Base-by-base conservation (phyloP, 2,888 invertebrate genomes). In the Chloromyia formosa region DNA sequence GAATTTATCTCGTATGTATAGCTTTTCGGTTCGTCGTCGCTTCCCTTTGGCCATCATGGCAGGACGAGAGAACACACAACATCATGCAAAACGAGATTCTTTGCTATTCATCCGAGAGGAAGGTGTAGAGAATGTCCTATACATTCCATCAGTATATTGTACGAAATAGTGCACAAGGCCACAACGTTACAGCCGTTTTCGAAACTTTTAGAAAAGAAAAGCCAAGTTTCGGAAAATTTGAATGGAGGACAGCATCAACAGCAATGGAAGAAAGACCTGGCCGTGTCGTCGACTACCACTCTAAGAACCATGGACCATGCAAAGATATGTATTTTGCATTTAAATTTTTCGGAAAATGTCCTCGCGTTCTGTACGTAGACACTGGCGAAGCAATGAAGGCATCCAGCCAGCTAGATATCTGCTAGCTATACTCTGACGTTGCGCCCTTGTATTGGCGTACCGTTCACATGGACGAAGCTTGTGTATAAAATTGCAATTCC, bases 401-500 rank as follows among this genome's bases (percentile, higher is more conserved):
- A 35, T 35, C 27, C 7, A 4, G 27, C 7, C 27, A 35, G 27
- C 27, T 35, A 7, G 27, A 4, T 2, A 35, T 35, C 27, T 7
- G 27, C 16, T n/a, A 10, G 49, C 49, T 49, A n/a, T 3, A 49
- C 12, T 49, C 12, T 49, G 3, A 49, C 14, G 49, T n/a, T n/a
- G 14, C 5, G 49, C 49, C 1, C 10, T 12, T 49, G 49, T 3
- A 10, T 49, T 35, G 2, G 49, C 49, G 49, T 49, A n/a, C 16
- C 16, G 49, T 35, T 2, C 10, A 49, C 10, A 22, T 23, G 12
- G 60, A 60, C 23, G 60, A 23, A 22, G 23, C 20, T 60, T 22
- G 60, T 60, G 60, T 60, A 23, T 60, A 60, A 18, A 60, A 60
- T 20, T 22, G 23, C 60, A 60, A 60, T 60, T 60, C 10, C 20